Conservation (phyloP, 2,797 vertebrate species). For the Poecilia picta region DNA sequence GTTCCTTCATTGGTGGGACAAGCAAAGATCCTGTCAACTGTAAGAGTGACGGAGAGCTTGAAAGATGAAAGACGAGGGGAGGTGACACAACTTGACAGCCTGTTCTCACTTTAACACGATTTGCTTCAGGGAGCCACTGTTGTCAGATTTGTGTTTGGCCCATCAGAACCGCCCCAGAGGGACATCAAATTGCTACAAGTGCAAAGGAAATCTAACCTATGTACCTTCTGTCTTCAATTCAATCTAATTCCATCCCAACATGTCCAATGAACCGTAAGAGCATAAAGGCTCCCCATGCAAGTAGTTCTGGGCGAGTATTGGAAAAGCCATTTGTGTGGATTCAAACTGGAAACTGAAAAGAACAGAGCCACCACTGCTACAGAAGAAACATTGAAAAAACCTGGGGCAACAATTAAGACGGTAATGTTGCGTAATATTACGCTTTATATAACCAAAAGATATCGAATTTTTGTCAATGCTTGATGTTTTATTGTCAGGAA, state of each 20-base stretch:
- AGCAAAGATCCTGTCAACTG: constrained; percentile 58
- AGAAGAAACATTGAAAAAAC: neutral
- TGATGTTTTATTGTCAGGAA: neutral
- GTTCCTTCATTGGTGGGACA: constrained; percentile 50
- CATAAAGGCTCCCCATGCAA: constrained; percentile 45
- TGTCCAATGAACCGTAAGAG: constrained; percentile 39
- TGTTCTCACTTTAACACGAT: constrained; percentile 71
- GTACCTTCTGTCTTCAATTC: constrained; percentile 48
- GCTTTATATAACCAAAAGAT: neutral
- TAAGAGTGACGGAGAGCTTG: constrained; percentile 25
- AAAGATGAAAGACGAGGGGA: constrained; percentile 46
- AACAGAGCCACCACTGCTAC: neutral
- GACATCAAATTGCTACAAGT: constrained; percentile 63
- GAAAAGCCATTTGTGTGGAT: constrained; percentile 21
- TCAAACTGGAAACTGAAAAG: constrained; percentile 1
- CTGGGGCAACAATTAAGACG: neutral
- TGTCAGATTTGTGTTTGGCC: constrained; percentile 72
- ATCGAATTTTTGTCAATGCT: neutral
- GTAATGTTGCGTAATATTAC: neutral
- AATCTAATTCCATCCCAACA: constrained; percentile 63
- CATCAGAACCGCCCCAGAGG: constrained; percentile 39
- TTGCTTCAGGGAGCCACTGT: constrained; percentile 60
- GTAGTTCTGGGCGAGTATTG: constrained; percentile 27
- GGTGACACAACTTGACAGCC: constrained; percentile 64
- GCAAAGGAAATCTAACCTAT: constrained; percentile 52